Evolutionary conservation across 2,113 vertebrate species (phyloP).

Genomic region (Peromyscus polionotus): DNA sequence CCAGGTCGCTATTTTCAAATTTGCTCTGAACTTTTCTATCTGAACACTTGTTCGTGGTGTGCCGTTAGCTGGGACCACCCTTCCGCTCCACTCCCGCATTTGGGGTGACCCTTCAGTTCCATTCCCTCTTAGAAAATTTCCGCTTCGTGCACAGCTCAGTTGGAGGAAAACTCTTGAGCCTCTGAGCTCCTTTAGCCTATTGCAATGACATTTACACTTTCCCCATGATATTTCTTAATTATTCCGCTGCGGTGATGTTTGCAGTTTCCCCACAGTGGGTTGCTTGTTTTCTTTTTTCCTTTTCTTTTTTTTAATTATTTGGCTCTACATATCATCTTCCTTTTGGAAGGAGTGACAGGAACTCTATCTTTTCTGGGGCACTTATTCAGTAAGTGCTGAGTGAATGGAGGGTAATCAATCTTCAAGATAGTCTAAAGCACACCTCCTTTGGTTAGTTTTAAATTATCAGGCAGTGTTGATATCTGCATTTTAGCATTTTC

Average conservation of each 20-base stretch:
- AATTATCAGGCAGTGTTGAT: constrained; percentile 12
- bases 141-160: neutral
- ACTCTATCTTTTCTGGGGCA: neutral
- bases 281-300: neutral
- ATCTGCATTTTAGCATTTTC: constrained; percentile 36
- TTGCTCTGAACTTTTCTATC: constrained; percentile 27
- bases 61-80: neutral
- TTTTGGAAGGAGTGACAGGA: neutral
- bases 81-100: neutral
- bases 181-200: neutral
- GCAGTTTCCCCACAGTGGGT: neutral
- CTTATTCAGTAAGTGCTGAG: neutral
- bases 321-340: neutral
- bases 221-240: neutral
- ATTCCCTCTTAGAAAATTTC: constrained; percentile 34
- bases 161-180: neutral
- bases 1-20: neutral
- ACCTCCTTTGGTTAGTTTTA: constrained; percentile 15
- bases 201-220: neutral
- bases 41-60: neutral
- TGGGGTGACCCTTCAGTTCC: neutral
- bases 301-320: constrained; percentile 42
- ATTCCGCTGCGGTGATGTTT: neutral
- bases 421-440: neutral
- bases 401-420: neutral